Evolutionary conservation across 1,140 invertebrate genomes (phyloP).

Genomic region (Drosophila kanapiae): DNA sequence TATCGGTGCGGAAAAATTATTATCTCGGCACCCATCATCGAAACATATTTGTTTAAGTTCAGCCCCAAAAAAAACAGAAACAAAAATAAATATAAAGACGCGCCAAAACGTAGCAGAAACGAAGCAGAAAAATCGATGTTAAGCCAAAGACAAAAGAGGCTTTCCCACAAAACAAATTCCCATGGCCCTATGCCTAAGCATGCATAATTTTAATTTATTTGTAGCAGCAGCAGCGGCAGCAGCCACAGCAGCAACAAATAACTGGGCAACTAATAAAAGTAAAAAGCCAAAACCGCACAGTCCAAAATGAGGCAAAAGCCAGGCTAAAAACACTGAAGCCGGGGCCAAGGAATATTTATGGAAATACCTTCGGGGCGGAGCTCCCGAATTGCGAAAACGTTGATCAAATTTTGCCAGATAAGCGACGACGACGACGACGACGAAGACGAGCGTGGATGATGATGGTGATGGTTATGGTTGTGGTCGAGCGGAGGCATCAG

Average conservation of each 20-base stretch:
- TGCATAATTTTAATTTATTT: conserved; percentile 84
- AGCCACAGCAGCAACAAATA: conserved; percentile 31
- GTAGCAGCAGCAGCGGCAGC: conserved; percentile 56
- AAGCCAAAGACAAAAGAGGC: conserved; percentile 49
- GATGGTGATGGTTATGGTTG: conserved; percentile 60
- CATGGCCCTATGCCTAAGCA: conserved; percentile 71
- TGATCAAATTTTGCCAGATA: conserved; percentile 82
- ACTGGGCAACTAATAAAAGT: conserved; percentile 74
- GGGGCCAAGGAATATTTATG: conserved; percentile 73
- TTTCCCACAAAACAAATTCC: conserved; percentile 77
- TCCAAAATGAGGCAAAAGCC: conserved; percentile 44
- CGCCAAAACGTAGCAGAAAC: conserved; percentile 5
- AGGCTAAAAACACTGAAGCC: conserved; percentile 17
- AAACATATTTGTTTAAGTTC: conserved; percentile 52
- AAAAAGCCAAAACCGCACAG: conserved; percentile 57
- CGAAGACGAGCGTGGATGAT: conserved; percentile 53
- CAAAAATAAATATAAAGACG: neutral
- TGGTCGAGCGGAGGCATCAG: conserved; percentile 12
- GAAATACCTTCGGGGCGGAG: conserved; percentile 84
- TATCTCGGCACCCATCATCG: conserved; percentile 46
- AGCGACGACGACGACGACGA: conserved; percentile 50
- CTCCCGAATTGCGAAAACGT: conserved; percentile 84
- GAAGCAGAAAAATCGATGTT: conserved; percentile 30
- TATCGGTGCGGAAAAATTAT: conserved; percentile 29
- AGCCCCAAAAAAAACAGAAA: conserved; percentile 18